Conservation (phyloP, 2,113 vertebrate genomes). For the Callorhinus ursinus region DNA sequence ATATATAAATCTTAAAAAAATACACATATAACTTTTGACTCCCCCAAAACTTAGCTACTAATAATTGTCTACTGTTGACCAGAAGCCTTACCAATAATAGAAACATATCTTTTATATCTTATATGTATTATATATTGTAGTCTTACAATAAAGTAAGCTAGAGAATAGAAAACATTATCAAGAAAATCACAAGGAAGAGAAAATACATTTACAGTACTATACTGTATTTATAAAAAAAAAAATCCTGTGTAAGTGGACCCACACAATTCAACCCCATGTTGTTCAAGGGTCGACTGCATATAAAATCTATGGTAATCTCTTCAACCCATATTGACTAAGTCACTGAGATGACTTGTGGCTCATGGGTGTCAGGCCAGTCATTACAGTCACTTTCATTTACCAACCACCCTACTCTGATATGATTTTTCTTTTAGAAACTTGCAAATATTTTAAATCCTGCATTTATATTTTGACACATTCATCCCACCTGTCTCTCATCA, state of each 20-base stretch:
- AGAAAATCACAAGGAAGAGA: not conserved
- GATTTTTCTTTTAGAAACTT: slow-evolving; percentile 15
- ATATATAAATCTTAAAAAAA: not conserved
- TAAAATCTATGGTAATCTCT: not conserved
- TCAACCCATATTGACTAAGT: not conserved
- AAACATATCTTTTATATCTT: not conserved
- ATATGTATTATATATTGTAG: not conserved
- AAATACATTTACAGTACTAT: not conserved
- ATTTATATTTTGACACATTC: slow-evolving; percentile 44
- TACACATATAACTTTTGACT: not conserved
- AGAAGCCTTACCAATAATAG: not conserved
- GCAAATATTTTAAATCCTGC: slow-evolving; percentile 44
- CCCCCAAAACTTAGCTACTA: not conserved
- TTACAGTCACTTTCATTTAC: not conserved
- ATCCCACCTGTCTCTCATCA: slow-evolving; percentile 46
- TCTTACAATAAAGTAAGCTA: not conserved
- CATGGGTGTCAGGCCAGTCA: not conserved
- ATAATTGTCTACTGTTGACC: not conserved
- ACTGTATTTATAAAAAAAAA: not conserved
- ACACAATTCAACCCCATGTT: not conserved
- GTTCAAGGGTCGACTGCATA: not conserved
- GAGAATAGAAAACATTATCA: not conserved
- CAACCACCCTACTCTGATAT: not conserved
- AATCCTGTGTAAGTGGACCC: not conserved
- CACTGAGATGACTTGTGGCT: not conserved